phyloP scores from a whole-genome alignment of 1,140 invertebrate genomes.

The Coptotermes formosanus region DNA sequence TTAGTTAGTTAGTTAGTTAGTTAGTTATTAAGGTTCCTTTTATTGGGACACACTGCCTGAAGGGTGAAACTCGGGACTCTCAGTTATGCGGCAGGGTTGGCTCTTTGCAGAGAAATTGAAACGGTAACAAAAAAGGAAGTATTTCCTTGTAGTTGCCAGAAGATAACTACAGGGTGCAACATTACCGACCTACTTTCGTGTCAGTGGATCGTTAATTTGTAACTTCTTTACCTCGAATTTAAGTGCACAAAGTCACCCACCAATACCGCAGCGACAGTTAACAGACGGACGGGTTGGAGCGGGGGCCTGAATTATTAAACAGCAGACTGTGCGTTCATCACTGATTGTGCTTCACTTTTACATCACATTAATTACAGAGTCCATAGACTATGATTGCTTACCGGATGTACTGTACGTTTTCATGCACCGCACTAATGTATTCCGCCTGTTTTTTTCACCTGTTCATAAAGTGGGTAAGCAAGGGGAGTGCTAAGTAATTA shows the following conservation, averaged over 20 bases:
- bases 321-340: not conserved
- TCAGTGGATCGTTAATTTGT: not conserved
- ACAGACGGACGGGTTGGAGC: not conserved
- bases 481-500: slow-evolving; percentile 1
- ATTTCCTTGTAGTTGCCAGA: too few species aligned
- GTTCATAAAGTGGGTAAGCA: not conserved
- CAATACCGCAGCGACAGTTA: not conserved
- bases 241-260: not conserved
- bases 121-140: too few species aligned
- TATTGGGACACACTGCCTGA: too few species aligned
- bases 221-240: not conserved
- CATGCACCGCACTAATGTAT: not conserved
- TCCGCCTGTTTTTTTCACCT: not conserved
- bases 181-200: not conserved
- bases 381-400: not conserved
- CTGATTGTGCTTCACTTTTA: not conserved
- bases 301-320: not conserved
- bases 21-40: too few species aligned
- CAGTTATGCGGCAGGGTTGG: too few species aligned
- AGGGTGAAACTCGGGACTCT: too few species aligned
- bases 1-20: too few species aligned
- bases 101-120: too few species aligned
- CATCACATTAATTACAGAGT: not conserved
- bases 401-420: not conserved
- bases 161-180: not conserved